A percentile compares a stretch with the other conserved stretches of the same genome.
phyloP scores from a whole-genome alignment of 2,113 vertebrate genomes.

The Callipepla squamata region DNA sequence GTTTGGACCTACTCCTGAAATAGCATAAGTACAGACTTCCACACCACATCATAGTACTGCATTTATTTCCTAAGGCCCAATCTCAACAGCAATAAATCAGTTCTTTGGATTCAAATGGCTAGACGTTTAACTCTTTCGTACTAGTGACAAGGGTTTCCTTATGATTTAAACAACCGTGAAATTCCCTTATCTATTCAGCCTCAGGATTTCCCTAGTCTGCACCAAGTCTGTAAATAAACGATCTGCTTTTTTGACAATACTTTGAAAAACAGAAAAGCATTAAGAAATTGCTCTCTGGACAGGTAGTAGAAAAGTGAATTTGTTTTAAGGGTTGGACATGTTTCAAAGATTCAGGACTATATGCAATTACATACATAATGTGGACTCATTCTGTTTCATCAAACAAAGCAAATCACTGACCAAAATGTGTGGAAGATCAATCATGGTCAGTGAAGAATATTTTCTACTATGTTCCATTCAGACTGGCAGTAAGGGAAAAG shows the following conservation, averaged over 20 bases:
- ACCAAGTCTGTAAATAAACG: background rate
- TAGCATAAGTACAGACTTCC: conserved; percentile 31
- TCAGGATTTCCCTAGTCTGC: background rate
- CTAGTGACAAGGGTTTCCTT: conserved; percentile 33
- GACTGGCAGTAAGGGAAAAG: background rate
- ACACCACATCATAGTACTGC: conserved; percentile 63
- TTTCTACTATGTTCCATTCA: background rate
- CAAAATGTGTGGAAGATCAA: background rate
- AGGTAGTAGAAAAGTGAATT: background rate
- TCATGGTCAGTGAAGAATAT: background rate
- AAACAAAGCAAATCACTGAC: background rate
- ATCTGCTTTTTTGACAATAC: background rate
- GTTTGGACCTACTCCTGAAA: conserved; percentile 68
- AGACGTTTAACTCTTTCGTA: conserved; percentile 45
- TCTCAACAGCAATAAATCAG: conserved; percentile 55
- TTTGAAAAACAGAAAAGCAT: background rate
- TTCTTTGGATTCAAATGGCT: conserved; percentile 17
- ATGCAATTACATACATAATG: background rate
- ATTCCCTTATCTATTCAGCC: background rate
- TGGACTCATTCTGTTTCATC: background rate
- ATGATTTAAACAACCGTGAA: background rate
- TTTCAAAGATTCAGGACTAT: background rate
- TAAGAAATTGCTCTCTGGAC: background rate
- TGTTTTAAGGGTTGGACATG: background rate
- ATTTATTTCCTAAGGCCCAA: conserved; percentile 52